A percentile compares a stretch with the other conserved stretches of the same genome.
Conservation (phyloP, 2,797 vertebrate species). For the Amphiprion clarkii region DNA sequence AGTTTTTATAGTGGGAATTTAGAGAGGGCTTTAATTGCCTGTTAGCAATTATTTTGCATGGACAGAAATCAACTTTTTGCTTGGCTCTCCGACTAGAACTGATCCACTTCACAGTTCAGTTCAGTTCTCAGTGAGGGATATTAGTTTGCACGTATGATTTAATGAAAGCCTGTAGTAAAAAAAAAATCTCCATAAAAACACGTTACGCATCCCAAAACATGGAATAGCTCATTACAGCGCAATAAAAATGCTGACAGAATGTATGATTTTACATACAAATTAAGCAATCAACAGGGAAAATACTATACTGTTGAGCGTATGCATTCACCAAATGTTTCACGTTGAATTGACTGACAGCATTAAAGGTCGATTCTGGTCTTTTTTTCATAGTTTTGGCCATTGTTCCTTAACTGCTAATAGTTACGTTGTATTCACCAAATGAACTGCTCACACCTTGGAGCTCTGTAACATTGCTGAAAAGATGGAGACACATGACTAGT, state of each 20-base stretch:
- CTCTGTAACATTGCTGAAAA: neutral
- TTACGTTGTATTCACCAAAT: neutral
- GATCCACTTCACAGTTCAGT: conserved; percentile 35
- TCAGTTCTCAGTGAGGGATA: conserved; percentile 21
- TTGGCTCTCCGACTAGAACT: conserved; percentile 16
- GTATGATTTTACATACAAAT: conserved; percentile 30
- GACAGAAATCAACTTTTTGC: conserved; percentile 49
- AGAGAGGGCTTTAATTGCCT: conserved; percentile 51
- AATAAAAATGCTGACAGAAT: conserved; percentile 35
- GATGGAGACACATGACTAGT: neutral
- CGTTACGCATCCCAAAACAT: conserved; percentile 22
- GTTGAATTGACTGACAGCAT: conserved; percentile 1
- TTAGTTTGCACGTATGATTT: conserved; percentile 36
- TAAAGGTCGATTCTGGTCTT: conserved; percentile 4
- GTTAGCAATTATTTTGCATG: conserved; percentile 52
- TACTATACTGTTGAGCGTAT: neutral
- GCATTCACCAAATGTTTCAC: neutral
- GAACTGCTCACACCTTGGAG: neutral
- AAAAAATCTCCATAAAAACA: conserved; percentile 25
- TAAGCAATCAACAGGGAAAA: conserved; percentile 13
- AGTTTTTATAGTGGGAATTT: conserved; percentile 67
- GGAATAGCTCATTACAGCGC: conserved; percentile 16
- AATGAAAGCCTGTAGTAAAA: conserved; percentile 35
- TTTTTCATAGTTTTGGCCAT: conserved; percentile 2
- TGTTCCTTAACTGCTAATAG: neutral